Conservation (phyloP, 2,888 invertebrate genomes). For the Pseudococcus viburni region DNA sequence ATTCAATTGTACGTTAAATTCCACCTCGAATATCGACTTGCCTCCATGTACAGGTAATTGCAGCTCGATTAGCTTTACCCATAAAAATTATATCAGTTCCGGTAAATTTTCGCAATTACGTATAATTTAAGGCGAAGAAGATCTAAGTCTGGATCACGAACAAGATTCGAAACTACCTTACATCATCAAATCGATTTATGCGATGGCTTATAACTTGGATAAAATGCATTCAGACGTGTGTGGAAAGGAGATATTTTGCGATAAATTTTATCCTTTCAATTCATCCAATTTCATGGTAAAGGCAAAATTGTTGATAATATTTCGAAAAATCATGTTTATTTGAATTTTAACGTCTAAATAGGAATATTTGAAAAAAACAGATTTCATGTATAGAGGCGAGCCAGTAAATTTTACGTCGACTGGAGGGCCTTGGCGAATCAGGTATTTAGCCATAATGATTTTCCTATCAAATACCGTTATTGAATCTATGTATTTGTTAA, state of each 20-base stretch:
- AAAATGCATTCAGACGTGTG: slow-evolving; percentile 80
- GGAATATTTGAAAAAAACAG: slow-evolving; percentile 80
- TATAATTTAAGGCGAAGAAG: slow-evolving; percentile 74
- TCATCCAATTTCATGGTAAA: slow-evolving; percentile 73
- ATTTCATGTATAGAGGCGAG: slow-evolving; percentile 78
- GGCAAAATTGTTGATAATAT: slow-evolving; percentile 66
- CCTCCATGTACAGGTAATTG: slow-evolving; percentile 62
- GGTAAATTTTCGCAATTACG: background rate
- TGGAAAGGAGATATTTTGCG: slow-evolving; percentile 71
- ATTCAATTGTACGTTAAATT: slow-evolving; percentile 76
- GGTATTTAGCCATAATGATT: slow-evolving; percentile 72
- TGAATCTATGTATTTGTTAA: too few relatives aligned
- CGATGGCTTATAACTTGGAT: slow-evolving; percentile 82
- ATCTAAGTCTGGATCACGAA: slow-evolving; percentile 75
- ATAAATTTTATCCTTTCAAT: slow-evolving; percentile 73
- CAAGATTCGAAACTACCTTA: slow-evolving; percentile 86
- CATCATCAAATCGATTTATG: slow-evolving; percentile 83
- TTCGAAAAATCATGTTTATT: background rate
- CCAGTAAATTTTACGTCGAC: slow-evolving; percentile 80
- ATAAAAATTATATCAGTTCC: background rate
- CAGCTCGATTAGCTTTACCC: background rate
- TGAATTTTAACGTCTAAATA: slow-evolving; percentile 70
- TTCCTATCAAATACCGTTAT: too few relatives aligned
- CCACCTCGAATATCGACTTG: background rate
- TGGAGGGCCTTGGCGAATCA: slow-evolving; percentile 83